Percentiles rank a stretch among this genome's conserved stretches.
Evolutionary conservation across 2,888 invertebrate genomes (phyloP).

Genomic region (Aspidapion aeneum): DNA sequence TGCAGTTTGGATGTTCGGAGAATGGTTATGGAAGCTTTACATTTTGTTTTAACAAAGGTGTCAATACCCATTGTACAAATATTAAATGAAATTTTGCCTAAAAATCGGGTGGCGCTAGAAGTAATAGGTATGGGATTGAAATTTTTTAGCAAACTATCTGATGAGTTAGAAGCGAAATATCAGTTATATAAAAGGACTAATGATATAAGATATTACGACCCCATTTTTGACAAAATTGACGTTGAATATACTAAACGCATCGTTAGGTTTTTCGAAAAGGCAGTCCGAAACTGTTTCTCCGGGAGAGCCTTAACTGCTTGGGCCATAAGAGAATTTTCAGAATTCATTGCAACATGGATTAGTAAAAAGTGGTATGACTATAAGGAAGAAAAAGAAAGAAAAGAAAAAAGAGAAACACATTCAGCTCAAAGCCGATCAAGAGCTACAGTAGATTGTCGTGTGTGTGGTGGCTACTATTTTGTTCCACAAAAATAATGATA

Average conservation of each 20-base stretch:
- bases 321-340: conserved; percentile 29
- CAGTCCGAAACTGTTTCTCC: conserved; percentile 22
- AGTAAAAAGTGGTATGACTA: conserved; percentile 22
- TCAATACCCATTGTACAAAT: conserved; percentile 2
- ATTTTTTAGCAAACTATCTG: conserved; percentile 21
- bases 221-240: conserved; percentile 25
- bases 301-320: conserved; percentile 18
- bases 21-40: conserved; percentile 23
- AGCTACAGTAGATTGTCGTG: background rate
- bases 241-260: conserved; percentile 18
- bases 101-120: conserved; percentile 10
- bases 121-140: conserved; percentile 17
- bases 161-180: conserved; percentile 25
- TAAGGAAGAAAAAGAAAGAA: conserved; percentile 13
- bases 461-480: background rate
- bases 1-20: conserved; percentile 20
- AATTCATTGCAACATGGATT: conserved; percentile 29
- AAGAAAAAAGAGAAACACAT: background rate
- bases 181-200: conserved; percentile 24
- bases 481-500: background rate
- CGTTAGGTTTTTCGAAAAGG: conserved; percentile 24
- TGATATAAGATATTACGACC: conserved; percentile 20
- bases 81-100: conserved; percentile 27
- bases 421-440: background rate
- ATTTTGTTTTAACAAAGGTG: conserved; percentile 11